Base-by-base conservation (phyloP, 2,888 invertebrate species). In the Sipha maydis region DNA sequence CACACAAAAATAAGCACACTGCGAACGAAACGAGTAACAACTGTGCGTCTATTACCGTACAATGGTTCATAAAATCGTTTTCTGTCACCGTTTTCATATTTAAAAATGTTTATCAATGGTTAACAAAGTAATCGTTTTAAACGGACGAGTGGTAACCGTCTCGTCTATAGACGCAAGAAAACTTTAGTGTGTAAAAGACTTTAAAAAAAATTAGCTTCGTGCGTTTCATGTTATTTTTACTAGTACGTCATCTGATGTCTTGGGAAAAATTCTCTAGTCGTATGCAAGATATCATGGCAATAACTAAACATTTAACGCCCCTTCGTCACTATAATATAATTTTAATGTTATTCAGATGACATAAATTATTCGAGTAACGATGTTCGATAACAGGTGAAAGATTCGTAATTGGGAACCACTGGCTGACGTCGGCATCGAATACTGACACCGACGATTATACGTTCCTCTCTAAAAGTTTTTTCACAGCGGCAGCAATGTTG, bases 401-500 rank as follows among this genome's bases (percentile, higher is more conserved):
- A 79, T 17, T 73, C 21, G 25, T 7, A 14, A 11, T 73, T 85
- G 78, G 54, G 54, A 79, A 79, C 85, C 85, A 79, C 54, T 54
- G 78, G 61, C 69, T 11, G 31, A 48, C 48, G 11, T 11, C 31
- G 69, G 28, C n/a, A 34, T 17, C 1, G 41, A 7, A 11, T 78
- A 25, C 21, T 78, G 54, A 80, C 80, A 41, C 56, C 75, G 41
- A 11, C 56, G 31, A 4, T 56, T 56, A 71, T 19, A 21, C 38
- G 48, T 78, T 78, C 61, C 88, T 88, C 82, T 88, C 88, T 88
- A 88, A 82, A 85, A 34, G 4, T 17, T 34, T 54, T 61, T 75
- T 41, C 85, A 25, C 61, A 8, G 31, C 71, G 1, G 9, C 56
- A 75, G 56, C 73, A n/a, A 25, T 61, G 76, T 48, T 61, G 75